phyloP scores from a whole-genome alignment of 2,113 vertebrate genomes.

The Gulo gulo region DNA sequence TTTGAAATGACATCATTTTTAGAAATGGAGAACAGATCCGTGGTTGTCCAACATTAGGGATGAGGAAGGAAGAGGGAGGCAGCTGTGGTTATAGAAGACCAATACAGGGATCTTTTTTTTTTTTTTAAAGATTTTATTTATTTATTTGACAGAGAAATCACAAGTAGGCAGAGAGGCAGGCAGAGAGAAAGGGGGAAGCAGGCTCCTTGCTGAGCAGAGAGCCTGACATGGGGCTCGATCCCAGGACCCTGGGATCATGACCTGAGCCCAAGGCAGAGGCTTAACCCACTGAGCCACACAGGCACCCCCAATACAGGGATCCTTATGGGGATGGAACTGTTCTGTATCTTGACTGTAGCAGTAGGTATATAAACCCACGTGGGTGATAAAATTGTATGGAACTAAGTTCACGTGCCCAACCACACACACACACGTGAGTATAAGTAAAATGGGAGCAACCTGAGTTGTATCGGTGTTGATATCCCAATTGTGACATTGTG shows the following conservation, averaged over 20 bases:
- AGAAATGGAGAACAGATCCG: background rate
- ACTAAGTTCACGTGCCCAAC: background rate
- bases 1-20: background rate
- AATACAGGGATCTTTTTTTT: background rate
- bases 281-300: no score
- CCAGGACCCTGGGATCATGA: no score
- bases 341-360: background rate
- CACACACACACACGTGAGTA: background rate
- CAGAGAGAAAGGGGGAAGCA: no score
- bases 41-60: background rate
- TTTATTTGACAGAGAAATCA: no score
- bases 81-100: background rate
- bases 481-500: background rate
- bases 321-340: background rate
- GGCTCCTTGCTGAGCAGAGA: no score
- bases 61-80: background rate
- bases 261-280: no score
- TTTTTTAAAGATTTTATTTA: no score
- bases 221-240: no score
- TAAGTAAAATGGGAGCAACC: background rate
- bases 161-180: no score
- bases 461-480: background rate
- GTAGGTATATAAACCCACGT: background rate
- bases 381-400: background rate
- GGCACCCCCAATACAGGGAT: background rate